phyloP scores from a whole-genome alignment of 64 coral and sea anemone genomes.

The Porites lutea region DNA sequence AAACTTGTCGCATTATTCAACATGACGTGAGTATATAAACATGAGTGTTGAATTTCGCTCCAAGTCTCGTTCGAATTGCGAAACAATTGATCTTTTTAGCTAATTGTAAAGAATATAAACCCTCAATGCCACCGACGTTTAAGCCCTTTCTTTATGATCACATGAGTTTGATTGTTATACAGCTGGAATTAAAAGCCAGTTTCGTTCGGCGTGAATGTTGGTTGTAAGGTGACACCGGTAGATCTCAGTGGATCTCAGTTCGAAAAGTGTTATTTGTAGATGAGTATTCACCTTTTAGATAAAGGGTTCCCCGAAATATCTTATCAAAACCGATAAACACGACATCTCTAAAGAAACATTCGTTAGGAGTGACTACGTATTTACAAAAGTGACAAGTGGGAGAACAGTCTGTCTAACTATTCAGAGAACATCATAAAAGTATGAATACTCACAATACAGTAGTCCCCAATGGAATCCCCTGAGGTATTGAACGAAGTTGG shows the following conservation, averaged over 20 bases:
- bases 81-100: not conserved
- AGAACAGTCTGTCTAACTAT: not conserved
- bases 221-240: constrained; percentile 50
- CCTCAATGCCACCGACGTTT: not conserved
- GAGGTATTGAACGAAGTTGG: constrained; percentile 22
- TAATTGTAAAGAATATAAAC: not conserved
- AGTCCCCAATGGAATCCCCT: constrained; percentile 63
- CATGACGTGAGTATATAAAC: not conserved
- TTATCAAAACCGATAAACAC: constrained; percentile 61
- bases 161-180: not conserved
- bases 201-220: not conserved
- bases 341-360: constrained; percentile 33
- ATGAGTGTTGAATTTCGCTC: constrained; percentile 8
- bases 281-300: constrained; percentile 53
- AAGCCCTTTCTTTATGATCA: not conserved
- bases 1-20: constrained; percentile 15
- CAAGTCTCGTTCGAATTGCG: not conserved
- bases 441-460: constrained; percentile 64
- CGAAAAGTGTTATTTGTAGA: constrained; percentile 48
- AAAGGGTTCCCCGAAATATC: constrained; percentile 52
- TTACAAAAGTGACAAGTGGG: not conserved
- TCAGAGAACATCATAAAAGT: not conserved
- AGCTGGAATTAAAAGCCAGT: not conserved
- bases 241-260: not conserved
- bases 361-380: constrained; percentile 23